phyloP scores from a whole-genome alignment of 2,888 invertebrate genomes.

The Ormyrus rosae region DNA sequence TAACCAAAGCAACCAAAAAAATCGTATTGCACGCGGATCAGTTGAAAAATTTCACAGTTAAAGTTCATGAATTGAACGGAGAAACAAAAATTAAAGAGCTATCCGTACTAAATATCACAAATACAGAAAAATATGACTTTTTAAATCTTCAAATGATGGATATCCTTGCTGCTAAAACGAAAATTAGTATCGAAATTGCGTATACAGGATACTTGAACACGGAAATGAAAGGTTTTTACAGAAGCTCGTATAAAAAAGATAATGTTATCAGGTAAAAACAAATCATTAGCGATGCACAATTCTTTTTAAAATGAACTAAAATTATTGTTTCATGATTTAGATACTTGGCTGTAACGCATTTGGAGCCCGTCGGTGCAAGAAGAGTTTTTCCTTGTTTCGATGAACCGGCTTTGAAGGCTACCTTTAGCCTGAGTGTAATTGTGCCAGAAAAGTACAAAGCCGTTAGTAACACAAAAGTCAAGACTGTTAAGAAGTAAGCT shows the following conservation, averaged over 20 bases:
- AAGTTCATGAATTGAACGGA: not conserved
- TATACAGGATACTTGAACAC: conserved; percentile 79
- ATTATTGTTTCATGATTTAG: conserved; percentile 65
- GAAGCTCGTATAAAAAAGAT: conserved; percentile 78
- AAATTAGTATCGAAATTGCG: conserved; percentile 77
- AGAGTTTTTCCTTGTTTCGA: conserved; percentile 85
- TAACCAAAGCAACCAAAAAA: conserved; percentile 53
- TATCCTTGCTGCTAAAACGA: conserved; percentile 61
- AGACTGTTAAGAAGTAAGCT: conserved; percentile 35
- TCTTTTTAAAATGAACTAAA: not conserved
- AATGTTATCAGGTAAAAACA: conserved; percentile 53
- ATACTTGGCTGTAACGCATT: conserved; percentile 83
- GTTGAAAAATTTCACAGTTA: conserved; percentile 29
- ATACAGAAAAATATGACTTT: conserved; percentile 53
- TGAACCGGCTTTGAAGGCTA: conserved; percentile 84
- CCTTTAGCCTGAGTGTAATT: conserved; percentile 77
- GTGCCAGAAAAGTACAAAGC: conserved; percentile 67
- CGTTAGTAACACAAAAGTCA: conserved; percentile 67
- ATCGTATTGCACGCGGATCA: conserved; percentile 64
- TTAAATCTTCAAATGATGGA: conserved; percentile 10
- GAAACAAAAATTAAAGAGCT: not conserved
- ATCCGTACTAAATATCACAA: not conserved
- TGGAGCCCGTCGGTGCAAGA: conserved; percentile 85
- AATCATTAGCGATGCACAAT: conserved; percentile 74
- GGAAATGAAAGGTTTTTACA: conserved; percentile 81